A percentile compares a stretch with the other conserved stretches of the same genome.
Evolutionary conservation across 2,888 invertebrate species (phyloP).

Genomic region (Drosophila infuscata): DNA sequence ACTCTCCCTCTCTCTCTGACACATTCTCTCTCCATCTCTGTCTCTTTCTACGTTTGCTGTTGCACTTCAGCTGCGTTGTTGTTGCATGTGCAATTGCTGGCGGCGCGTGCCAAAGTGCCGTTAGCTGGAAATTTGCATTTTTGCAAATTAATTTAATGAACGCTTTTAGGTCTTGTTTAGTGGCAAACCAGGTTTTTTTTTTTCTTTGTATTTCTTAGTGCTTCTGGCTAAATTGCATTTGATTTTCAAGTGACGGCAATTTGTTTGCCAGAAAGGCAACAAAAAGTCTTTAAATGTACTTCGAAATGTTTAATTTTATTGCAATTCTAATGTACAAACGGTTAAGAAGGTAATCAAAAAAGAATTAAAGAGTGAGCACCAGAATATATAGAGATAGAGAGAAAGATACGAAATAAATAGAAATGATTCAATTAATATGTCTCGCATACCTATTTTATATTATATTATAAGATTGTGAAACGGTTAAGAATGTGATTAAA

Average conservation of each 20-base stretch:
- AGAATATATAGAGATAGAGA: too few relatives aligned
- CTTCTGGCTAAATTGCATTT: constrained; percentile 63
- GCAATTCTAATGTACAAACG: not conserved
- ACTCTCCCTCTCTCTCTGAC: not conserved
- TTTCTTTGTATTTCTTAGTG: constrained; percentile 20
- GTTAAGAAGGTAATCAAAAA: not conserved
- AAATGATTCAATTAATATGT: too few relatives aligned
- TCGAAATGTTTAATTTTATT: not conserved
- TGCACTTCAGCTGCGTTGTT: constrained; percentile 55
- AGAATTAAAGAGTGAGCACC: not conserved
- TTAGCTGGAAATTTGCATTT: constrained; percentile 78
- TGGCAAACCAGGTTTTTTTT: constrained; percentile 53
- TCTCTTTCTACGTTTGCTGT: constrained; percentile 13
- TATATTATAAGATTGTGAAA: not conserved
- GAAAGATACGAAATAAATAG: not conserved
- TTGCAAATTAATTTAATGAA: constrained; percentile 81
- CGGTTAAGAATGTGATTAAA: not conserved
- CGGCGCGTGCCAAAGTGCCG: constrained; percentile 78
- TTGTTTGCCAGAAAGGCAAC: constrained; percentile 9
- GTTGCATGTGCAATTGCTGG: constrained; percentile 42
- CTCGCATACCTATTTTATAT: too few relatives aligned
- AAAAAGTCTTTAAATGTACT: not conserved
- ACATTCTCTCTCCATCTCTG: not conserved
- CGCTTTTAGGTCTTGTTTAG: constrained; percentile 72
- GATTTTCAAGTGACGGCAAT: constrained; percentile 53